These are phyloP conservation scores for Drosophila barbarae DNA, from an alignment of 2,888 invertebrate species.

Conservation along the genomic window DNA sequence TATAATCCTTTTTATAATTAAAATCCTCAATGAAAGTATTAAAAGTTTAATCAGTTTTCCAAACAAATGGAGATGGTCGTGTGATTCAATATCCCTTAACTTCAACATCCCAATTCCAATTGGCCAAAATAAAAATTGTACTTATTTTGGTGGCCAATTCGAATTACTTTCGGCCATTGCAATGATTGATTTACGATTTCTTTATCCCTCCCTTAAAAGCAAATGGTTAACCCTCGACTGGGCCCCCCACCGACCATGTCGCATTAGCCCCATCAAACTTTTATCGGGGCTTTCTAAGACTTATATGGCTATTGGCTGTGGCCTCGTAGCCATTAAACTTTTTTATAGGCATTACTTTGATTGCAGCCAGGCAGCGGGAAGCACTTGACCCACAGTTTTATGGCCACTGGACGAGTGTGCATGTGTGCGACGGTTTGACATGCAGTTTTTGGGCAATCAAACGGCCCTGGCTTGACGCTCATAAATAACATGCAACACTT, in stretches of 20 bases:
- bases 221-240: conserved; percentile 15
- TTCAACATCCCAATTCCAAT: conserved; percentile 9
- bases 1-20: no score
- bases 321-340: conserved; percentile 41
- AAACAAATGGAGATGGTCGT: background rate
- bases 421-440: conserved; percentile 60
- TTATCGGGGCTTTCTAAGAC: conserved; percentile 27
- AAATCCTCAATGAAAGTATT: background rate
- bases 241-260: background rate
- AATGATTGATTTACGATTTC: conserved; percentile 36
- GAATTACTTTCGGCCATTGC: conserved; percentile 26
- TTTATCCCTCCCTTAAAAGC: conserved; percentile 19
- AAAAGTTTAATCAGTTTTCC: conserved; percentile 5
- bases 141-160: conserved; percentile 16
- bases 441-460: conserved; percentile 54
- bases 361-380: conserved; percentile 42
- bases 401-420: conserved; percentile 43
- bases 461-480: conserved; percentile 49
- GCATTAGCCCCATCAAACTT: conserved; percentile 35
- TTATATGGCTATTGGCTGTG: conserved; percentile 29
- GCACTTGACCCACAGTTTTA: conserved; percentile 64
- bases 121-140: conserved; percentile 16
- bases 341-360: conserved; percentile 58
- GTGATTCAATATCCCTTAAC: conserved; percentile 9
- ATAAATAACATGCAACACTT: conserved; percentile 73